phyloP scores from a whole-genome alignment of 2,797 vertebrate species.

The Rallus crepitans region DNA sequence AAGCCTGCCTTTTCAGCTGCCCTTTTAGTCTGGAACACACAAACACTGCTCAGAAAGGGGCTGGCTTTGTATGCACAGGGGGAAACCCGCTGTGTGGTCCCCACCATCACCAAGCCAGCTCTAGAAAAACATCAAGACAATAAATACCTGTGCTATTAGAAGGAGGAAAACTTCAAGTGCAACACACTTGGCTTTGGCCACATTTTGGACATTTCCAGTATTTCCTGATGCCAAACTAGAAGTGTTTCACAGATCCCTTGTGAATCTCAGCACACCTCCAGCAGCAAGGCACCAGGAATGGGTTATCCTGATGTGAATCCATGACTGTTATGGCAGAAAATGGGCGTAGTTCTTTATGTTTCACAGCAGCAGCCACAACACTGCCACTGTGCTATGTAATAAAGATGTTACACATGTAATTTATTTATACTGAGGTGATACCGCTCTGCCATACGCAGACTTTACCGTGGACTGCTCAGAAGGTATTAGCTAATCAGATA shows the following conservation, averaged over 20 bases:
- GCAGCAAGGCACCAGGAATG: neutral
- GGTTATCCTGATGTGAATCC: neutral
- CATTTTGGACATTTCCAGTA: neutral
- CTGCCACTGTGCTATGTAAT: neutral
- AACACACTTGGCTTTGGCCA: neutral
- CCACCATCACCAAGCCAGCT: neutral
- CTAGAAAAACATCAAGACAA: neutral
- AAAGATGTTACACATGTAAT: neutral
- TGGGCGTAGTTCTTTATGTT: accelerated
- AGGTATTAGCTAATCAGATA: neutral
- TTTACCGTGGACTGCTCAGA: neutral
- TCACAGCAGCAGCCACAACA: neutral
- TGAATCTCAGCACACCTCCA: neutral
- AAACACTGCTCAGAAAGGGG: neutral
- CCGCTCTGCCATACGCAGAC: neutral
- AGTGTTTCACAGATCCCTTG: neutral
- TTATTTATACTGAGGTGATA: neutral
- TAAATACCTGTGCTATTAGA: neutral
- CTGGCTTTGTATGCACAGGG: neutral
- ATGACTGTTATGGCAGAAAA: neutral
- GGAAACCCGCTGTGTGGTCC: accelerated
- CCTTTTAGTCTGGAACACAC: neutral
- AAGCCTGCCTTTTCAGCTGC: neutral
- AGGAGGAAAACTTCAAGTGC: neutral
- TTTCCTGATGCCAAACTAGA: neutral